These are phyloP conservation scores for Hoplostethus atlanticus DNA, from an alignment of 2,797 vertebrate species.

Conservation along the genomic window DNA sequence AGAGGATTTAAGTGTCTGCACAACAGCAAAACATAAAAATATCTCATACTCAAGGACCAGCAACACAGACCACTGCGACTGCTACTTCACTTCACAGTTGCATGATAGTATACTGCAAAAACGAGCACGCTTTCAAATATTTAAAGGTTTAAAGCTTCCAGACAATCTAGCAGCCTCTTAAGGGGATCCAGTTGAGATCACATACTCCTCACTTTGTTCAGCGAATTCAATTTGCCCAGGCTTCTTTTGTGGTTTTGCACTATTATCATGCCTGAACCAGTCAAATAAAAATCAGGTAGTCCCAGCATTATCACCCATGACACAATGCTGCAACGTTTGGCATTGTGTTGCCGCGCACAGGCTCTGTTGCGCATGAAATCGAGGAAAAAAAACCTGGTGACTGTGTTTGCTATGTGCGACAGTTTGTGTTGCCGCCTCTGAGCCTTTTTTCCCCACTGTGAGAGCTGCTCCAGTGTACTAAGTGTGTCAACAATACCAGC, in stretches of 20 bases:
- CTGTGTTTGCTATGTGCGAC: conserved; percentile 74
- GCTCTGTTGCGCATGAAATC: conserved; percentile 54
- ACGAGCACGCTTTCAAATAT: neutral
- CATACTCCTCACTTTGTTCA: neutral
- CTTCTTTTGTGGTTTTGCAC: neutral
- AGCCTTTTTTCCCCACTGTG: conserved; percentile 64
- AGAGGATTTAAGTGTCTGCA: neutral
- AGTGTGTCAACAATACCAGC: conserved; percentile 80
- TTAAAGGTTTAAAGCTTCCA: neutral
- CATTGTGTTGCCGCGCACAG: conserved; percentile 23
- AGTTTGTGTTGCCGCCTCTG: conserved; percentile 70
- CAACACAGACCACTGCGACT: neutral
- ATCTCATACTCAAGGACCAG: too few relatives aligned
- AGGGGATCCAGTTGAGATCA: neutral
- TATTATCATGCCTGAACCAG: neutral
- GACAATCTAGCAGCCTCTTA: too few relatives aligned
- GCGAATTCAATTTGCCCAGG: neutral
- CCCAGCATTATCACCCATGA: conserved; percentile 26
- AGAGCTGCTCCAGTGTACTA: conserved; percentile 73
- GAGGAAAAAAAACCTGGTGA: conserved; percentile 37
- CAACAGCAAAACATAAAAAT: too few relatives aligned
- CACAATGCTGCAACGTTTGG: conserved; percentile 15
- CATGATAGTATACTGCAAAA: neutral
- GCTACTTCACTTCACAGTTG: neutral
- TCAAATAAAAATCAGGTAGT: conserved; percentile 30